phyloP scores from a whole-genome alignment of 2,888 invertebrate species.

The Sabellastarte sp. region DNA sequence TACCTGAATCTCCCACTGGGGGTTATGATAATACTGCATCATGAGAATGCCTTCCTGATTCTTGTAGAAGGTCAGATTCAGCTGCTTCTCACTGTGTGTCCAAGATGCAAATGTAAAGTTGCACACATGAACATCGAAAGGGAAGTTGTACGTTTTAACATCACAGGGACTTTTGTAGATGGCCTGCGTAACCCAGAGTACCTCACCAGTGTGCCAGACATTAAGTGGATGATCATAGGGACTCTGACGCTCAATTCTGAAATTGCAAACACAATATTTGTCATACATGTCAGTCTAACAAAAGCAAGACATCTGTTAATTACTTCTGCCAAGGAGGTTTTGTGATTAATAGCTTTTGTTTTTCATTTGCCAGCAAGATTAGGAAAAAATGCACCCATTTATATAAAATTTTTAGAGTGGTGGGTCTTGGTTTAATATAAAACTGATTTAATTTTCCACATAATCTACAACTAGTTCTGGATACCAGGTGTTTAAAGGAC shows the following conservation, averaged over 20 bases:
- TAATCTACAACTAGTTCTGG: too few species aligned
- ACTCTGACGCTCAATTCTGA: neutral
- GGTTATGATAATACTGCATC: neutral
- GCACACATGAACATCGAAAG: constrained; percentile 3
- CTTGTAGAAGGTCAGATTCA: constrained; percentile 2
- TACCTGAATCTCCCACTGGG: constrained; percentile 4
- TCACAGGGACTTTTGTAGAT: constrained; percentile 4
- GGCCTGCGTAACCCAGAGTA: constrained; percentile 2
- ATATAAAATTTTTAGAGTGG: too few species aligned
- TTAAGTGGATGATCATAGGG: constrained; percentile 1
- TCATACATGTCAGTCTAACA: too few species aligned
- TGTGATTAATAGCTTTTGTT: too few species aligned
- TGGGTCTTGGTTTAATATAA: too few species aligned
- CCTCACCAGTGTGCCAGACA: neutral
- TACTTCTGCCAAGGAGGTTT: too few species aligned
- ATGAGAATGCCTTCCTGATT: neutral
- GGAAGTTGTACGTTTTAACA: neutral
- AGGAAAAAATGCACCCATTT: too few species aligned
- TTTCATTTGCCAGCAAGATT: too few species aligned
- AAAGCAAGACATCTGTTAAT: too few species aligned
- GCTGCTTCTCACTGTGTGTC: neutral
- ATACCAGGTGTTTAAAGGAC: too few species aligned
- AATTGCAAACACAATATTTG: too few species aligned
- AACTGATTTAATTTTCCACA: too few species aligned
- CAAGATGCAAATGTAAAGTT: constrained; percentile 4